Evolutionary conservation across 2,113 vertebrate genomes (phyloP), one percentile per base, ranked within the genome.

Genomic region (Apodemus sylvaticus): DNA sequence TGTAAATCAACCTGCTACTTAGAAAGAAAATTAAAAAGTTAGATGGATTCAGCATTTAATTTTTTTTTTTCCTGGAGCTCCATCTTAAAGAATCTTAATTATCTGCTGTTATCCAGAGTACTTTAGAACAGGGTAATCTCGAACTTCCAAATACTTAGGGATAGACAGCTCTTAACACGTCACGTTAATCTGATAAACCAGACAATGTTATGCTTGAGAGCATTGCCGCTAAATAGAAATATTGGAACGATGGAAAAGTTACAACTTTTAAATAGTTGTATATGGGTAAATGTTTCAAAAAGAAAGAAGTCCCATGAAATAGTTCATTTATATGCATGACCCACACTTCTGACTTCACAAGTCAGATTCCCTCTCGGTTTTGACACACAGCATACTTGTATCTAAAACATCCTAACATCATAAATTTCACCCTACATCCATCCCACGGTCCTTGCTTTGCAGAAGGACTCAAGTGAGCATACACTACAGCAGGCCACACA

Each of bases 401-500:
- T 90, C 93, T 77, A 93, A 94, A 93, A 58, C 16, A 70, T 45
- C 68, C 71, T 34, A 45, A 39, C 91, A 22, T 93, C 51, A 64
- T 39, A 64, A 20, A 8, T 81, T 9, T 22, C 71, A 45, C 89
- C 79, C 89, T 34, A 81, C 48, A 8, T 51, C 66, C 45, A 95
- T 60, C 82, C 58, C 34, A 5, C 74, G 31, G 90, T 22, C 58
- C 34, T 74, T 93, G 42, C 74, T 94, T 97, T 98, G 81, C 78
- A 82, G 58, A 51, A 55, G 51, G 90, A 45, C 97, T 97, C 95
- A 97, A 29, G 45, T 88, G 88, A 97, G 81, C 68, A 96, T 90
- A 55, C 26, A 31, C 55, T 81, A 85, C 77, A 89, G 66, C 97
- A 96, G 96, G 90, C 89, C 96, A 97, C 76, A 90, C 68, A 48